phyloP scores from a whole-genome alignment of 1,140 invertebrate genomes.

The Triops cancriformis region DNA sequence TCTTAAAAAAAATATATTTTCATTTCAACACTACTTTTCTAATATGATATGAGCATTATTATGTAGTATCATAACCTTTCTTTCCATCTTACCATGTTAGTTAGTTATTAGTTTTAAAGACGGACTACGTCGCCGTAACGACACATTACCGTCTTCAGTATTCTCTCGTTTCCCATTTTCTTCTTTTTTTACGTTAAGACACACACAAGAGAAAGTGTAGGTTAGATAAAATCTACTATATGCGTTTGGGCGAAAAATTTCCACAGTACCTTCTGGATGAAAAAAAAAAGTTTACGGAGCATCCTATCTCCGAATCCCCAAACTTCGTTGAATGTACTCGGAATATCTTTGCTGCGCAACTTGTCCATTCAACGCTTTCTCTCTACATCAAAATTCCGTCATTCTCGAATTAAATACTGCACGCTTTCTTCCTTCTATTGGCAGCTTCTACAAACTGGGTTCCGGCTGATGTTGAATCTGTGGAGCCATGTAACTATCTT shows the following conservation, averaged over 20 bases:
- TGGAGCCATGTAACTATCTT: neutral
- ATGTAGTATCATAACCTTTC: no score
- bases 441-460: neutral
- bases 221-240: neutral
- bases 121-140: no score
- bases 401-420: neutral
- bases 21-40: no score
- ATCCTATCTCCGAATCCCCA: neutral
- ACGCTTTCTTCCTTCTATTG: neutral
- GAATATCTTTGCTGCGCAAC: neutral
- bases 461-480: neutral
- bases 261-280: neutral
- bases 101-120: no score
- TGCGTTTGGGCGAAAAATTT: neutral
- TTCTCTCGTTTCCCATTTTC: no score
- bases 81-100: no score
- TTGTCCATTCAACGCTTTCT: neutral
- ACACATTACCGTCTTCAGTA: no score
- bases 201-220: no score
- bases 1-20: no score
- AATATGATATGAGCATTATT: no score
- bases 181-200: no score
- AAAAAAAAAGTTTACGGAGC: neutral
- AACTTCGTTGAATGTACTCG: neutral
- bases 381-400: neutral